Evolutionary conservation across 2,797 vertebrate genomes (phyloP).

Genomic region (Chloroceryle amazona): DNA sequence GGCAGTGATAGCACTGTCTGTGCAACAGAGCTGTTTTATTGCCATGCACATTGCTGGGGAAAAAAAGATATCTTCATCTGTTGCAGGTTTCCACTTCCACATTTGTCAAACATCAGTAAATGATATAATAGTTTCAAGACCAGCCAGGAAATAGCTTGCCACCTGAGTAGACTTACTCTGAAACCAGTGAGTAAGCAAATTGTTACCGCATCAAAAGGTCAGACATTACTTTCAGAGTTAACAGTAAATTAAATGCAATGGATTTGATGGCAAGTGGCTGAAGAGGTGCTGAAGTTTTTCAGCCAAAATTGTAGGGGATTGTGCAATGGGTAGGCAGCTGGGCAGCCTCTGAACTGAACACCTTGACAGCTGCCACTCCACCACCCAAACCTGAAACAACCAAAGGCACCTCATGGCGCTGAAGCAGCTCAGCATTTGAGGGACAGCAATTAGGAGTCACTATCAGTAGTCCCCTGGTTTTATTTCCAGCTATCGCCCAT

Average conservation of each 20-base stretch:
- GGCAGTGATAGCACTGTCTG: not conserved
- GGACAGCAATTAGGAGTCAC: not conserved
- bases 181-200: not conserved
- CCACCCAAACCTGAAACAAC: not conserved
- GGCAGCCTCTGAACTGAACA: not conserved
- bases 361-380: not conserved
- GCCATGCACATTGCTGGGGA: not conserved
- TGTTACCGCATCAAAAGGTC: not conserved
- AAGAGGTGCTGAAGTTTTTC: not conserved
- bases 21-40: not conserved
- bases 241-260: not conserved
- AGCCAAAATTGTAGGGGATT: not conserved
- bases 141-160: not conserved
- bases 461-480: not conserved
- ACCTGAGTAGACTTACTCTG: not conserved
- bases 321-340: not conserved
- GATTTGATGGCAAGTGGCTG: fast-evolving
- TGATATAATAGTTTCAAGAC: not conserved
- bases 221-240: not conserved
- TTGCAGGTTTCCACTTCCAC: not conserved
- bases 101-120: not conserved
- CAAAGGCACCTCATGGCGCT: fast-evolving
- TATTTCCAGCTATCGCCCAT: not conserved
- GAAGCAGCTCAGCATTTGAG: not conserved
- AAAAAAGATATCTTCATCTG: not conserved